Conservation (phyloP, 2,797 vertebrate genomes). For the Poeciliopsis paucimaculata region DNA sequence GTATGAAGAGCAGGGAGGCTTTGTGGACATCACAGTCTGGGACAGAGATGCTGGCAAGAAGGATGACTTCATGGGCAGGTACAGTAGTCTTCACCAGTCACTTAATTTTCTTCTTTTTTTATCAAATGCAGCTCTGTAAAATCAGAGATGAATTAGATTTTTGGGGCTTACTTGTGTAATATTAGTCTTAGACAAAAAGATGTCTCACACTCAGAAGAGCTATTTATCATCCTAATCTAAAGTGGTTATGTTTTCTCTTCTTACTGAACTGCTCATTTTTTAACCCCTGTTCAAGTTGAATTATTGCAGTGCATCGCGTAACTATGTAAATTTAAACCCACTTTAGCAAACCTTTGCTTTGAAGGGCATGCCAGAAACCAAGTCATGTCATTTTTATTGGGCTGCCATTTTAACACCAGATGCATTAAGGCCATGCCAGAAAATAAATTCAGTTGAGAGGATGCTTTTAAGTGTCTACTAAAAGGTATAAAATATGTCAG, state of each 20-base stretch:
- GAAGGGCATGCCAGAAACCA: constrained; percentile 25
- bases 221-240: constrained; percentile 10
- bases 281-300: not conserved
- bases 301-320: constrained; percentile 1
- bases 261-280: not conserved
- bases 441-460: constrained; percentile 44
- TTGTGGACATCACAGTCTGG: constrained; percentile 94
- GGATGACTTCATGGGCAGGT: constrained; percentile 99
- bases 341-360: constrained; percentile 29
- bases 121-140: not conserved
- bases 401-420: constrained; percentile 31
- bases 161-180: not conserved
- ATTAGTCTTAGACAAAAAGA: not conserved
- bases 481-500: constrained; percentile 33
- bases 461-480: constrained; percentile 33
- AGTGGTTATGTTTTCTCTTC: not conserved
- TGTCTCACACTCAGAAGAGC: not conserved
- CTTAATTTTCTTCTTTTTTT: not conserved
- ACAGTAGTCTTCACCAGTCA: constrained; percentile 5
- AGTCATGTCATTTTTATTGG: constrained; percentile 39
- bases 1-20: constrained; percentile 92
- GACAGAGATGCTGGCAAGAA: constrained; percentile 95
- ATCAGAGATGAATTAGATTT: not conserved
- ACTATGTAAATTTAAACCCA: constrained; percentile 15
- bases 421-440: constrained; percentile 33